A percentile compares a stretch with the other conserved stretches of the same genome.
Evolutionary conservation across 2,797 vertebrate species (phyloP).

Genomic region (Corythornis leucogaster): DNA sequence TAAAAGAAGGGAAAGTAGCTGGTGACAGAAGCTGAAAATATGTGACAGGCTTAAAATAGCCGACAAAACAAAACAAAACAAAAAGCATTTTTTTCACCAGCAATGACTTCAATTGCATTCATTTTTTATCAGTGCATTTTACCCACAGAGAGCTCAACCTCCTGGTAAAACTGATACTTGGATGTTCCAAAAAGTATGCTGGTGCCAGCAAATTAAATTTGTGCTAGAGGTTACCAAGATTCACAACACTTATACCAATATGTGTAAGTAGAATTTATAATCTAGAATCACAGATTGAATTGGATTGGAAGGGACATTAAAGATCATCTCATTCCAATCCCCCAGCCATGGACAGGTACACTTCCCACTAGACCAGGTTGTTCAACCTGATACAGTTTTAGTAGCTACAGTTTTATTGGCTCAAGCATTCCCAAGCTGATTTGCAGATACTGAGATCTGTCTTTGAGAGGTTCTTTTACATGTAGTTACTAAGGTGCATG

Average conservation of each 20-base stretch:
- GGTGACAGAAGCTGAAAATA: background rate
- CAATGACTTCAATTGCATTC: background rate
- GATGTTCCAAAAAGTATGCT: background rate
- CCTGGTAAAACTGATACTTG: background rate
- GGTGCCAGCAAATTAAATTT: background rate
- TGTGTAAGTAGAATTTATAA: background rate
- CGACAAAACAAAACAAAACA: background rate
- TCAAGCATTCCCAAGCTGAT: background rate
- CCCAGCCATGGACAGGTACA: background rate
- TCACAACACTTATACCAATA: fast-evolving
- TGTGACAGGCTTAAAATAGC: background rate
- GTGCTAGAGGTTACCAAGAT: background rate
- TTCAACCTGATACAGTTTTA: background rate
- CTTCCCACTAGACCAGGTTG: background rate
- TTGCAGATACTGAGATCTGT: background rate
- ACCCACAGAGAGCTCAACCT: background rate
- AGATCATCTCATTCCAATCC: background rate
- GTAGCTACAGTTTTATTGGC: background rate
- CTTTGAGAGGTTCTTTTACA: background rate
- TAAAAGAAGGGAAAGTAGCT: background rate
- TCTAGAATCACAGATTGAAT: background rate
- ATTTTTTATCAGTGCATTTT: background rate
- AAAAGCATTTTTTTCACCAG: background rate
- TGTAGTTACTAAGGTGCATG: background rate
- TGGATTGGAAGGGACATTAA: background rate